Percentiles rank a stretch among this genome's conserved stretches.
Evolutionary conservation across 2,888 invertebrate genomes (phyloP).

Genomic region (Hanleya hanleyi): DNA sequence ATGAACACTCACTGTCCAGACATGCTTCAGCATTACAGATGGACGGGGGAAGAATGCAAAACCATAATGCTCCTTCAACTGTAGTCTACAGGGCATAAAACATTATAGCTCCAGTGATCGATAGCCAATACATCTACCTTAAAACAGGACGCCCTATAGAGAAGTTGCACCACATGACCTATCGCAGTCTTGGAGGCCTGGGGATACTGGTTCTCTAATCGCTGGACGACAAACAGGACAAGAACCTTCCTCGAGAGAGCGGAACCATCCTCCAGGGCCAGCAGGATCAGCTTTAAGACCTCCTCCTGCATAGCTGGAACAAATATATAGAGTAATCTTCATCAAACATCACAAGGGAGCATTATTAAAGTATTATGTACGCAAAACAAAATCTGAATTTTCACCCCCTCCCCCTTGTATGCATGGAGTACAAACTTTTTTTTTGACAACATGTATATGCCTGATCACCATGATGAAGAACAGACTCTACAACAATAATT

Average conservation of each 20-base stretch:
- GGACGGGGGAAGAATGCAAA: background rate
- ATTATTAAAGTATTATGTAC: too few relatives aligned
- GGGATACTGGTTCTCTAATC: conserved; percentile 84
- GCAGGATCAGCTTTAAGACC: conserved; percentile 90
- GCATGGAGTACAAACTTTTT: too few relatives aligned
- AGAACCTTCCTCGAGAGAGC: conserved; percentile 84
- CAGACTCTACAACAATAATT: too few relatives aligned
- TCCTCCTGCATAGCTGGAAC: conserved; percentile 96
- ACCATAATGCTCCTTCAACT: background rate
- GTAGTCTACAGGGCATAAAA: background rate
- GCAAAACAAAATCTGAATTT: too few relatives aligned
- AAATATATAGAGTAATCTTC: too few relatives aligned
- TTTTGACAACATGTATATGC: too few relatives aligned
- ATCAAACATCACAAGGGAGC: too few relatives aligned
- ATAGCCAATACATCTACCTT: conserved; percentile 81
- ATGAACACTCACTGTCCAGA: too few relatives aligned
- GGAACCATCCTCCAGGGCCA: conserved; percentile 96
- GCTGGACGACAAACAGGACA: conserved; percentile 99
- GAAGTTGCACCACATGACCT: conserved; percentile 97
- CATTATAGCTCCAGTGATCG: too few relatives aligned
- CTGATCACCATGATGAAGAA: too few relatives aligned
- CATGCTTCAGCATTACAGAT: background rate
- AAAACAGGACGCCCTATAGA: conserved; percentile 98
- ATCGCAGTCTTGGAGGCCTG: conserved; percentile 99
- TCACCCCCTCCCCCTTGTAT: too few relatives aligned